These are phyloP conservation scores for Tauraco erythrolophus DNA, from an alignment of 2,113 vertebrate genomes.

Conservation along the genomic window DNA sequence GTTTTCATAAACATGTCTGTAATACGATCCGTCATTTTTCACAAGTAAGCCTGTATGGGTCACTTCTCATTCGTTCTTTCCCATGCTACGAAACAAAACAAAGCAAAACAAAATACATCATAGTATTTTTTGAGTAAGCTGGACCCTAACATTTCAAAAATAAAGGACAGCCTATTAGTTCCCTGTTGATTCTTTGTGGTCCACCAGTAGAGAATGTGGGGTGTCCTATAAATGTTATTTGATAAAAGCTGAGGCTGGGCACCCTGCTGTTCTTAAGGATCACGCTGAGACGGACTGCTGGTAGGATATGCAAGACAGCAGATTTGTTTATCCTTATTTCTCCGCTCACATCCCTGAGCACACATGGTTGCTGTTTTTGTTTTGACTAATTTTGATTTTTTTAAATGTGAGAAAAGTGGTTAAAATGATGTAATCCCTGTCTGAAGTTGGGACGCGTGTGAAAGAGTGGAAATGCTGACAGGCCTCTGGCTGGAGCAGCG, in stretches of 20 bases:
- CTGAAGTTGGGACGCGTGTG: conserved; percentile 41
- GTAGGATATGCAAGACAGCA: conserved; percentile 35
- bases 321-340: conserved; percentile 61
- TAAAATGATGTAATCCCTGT: conserved; percentile 61
- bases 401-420: conserved; percentile 70
- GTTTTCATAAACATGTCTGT: neutral
- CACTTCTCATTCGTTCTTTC: conserved; percentile 51
- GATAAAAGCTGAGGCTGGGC: conserved; percentile 48
- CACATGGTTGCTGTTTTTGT: conserved; percentile 73
- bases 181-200: conserved; percentile 48
- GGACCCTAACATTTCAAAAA: conserved; percentile 40
- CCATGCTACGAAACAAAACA: conserved; percentile 31
- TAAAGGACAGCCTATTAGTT: conserved; percentile 2
- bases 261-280: conserved; percentile 57
- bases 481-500: neutral
- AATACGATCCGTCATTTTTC: neutral
- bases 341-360: conserved; percentile 60
- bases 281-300: conserved; percentile 18
- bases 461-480: conserved; percentile 64
- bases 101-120: neutral
- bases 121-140: neutral
- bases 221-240: conserved; percentile 53
- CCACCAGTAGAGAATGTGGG: neutral
- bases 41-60: neutral
- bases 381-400: conserved; percentile 73